Evolutionary conservation across 2,113 vertebrate genomes (phyloP), one percentile per base, ranked within the genome.

Genomic region (Pygoscelis adeliae): DNA sequence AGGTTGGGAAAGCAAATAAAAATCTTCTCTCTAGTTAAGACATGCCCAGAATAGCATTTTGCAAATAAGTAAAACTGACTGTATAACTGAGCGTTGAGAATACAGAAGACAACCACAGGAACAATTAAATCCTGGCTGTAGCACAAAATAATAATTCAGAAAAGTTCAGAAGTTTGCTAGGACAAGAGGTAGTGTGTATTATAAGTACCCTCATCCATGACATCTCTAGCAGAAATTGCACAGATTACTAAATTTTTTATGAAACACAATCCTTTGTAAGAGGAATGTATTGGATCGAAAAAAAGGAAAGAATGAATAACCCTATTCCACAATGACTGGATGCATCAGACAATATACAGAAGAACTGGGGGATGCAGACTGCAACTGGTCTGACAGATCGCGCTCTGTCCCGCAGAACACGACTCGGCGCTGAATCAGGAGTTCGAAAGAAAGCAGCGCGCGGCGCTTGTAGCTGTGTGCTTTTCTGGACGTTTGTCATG

Each of bases 361-460:
- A 21, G 49, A 53, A n/a, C 11, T 1, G 25, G 46, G 32, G 42
- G n/a, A 26, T 25, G 50, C 32, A 19, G 58, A 47, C 11, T 3
- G 2, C n/a, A 26, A 7, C 40, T 23, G 50, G 40, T 38, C 53
- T 30, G 71, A 11, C 20, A n/a, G 76, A 47, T 1, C 0, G 0
- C 0, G 2, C 77, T 3, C 15, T 1, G 42, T 50, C 72, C 71
- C 0, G 1, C 34, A 0, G 7, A 38, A 29, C 50, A 6, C 1
- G 0, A 19, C 56, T 21, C 2, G 0, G 27, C 1, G 5, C 50
- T 0, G 2, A n/a, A 55, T 0, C 1, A 0, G 0, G 10, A 87
- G 42, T 16, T 50, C 0, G 0, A 10, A 46, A 78, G 59, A 19
- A 49, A 13, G 27, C 11, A 8, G 55, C 4, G 2, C 4, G 1